phyloP scores from a whole-genome alignment of 2,888 invertebrate species.

The Acanthosepion esculentum region DNA sequence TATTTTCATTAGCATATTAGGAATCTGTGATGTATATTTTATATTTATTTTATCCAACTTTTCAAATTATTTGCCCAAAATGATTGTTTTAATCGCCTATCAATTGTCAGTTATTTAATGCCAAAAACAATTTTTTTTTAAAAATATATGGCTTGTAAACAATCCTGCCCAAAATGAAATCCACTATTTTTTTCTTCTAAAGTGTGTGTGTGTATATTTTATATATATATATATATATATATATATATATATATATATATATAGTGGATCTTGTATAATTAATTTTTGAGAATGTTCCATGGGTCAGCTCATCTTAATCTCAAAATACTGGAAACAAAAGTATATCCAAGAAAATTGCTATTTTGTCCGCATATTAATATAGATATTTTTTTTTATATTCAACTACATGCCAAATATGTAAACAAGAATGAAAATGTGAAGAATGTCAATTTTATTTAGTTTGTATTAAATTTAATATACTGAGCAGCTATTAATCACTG shows the following conservation, averaged over 20 bases:
- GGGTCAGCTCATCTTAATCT: neutral
- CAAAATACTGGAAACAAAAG: neutral
- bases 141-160: too few relatives aligned
- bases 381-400: too few relatives aligned
- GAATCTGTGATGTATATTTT: neutral
- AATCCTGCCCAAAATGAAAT: neutral
- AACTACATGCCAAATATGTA: too few relatives aligned
- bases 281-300: neutral
- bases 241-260: too few relatives aligned
- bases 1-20: neutral
- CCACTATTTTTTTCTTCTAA: neutral
- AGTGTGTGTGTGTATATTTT: neutral
- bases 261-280: neutral
- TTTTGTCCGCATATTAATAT: too few relatives aligned
- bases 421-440: neutral
- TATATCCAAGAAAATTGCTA: too few relatives aligned
- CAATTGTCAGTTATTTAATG: too few relatives aligned
- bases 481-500: too few relatives aligned
- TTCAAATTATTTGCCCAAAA: neutral
- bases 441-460: neutral
- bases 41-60: neutral
- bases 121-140: too few relatives aligned
- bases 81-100: too few relatives aligned
- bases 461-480: neutral
- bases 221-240: too few relatives aligned